Base-by-base conservation (phyloP, 2,113 vertebrate species). In the Paracanthobrama guichenoti region DNA sequence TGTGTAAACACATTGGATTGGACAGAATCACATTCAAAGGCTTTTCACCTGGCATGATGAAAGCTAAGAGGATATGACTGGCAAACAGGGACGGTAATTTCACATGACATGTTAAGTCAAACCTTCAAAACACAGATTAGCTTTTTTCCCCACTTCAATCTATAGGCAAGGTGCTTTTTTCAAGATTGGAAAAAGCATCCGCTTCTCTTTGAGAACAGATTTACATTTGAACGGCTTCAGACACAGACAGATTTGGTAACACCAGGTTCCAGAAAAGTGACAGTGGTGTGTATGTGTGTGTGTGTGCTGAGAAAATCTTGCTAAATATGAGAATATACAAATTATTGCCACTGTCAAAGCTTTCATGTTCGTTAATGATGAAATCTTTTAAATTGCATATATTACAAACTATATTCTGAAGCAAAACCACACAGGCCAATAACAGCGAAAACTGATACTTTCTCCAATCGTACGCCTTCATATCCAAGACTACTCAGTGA, bases 1-100 rank as follows among this genome's bases (percentile, higher is more conserved):
- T 91, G 91, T 93, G 92, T 92, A 93, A 93, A 94, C 91, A 87
- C 86, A 85, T 90, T 85, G 84, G 87, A 87, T 91, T 72, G 90
- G 89, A 93, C 90, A 92, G 87, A 89, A 86, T 93, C 92, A 93
- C 92, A 93, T 93, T 94, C 92, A 94, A 89, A 91, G 90, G 88
- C 90, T 92, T 90, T 87, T 89, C 88, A 66, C 90, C 86, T 89
- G 72, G 79, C 85, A 67, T 28, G 90, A 90, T 89, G 89, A 87
- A 91, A 90, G 89, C 91, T 89, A 91, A 91, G 90, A 92, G 88
- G 92, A 92, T 92, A 87, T 90, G 91, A 91, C 87, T 86, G 85
- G 87, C 87, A 88, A 82, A 89, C 86, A 90, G 87, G 90, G 78
- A 85, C 57, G 78, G 44, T 66, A 74, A 74, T 57, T 77, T 75